Evolutionary conservation across 1,140 invertebrate species (phyloP).

Genomic region (Theocolax elegans): DNA sequence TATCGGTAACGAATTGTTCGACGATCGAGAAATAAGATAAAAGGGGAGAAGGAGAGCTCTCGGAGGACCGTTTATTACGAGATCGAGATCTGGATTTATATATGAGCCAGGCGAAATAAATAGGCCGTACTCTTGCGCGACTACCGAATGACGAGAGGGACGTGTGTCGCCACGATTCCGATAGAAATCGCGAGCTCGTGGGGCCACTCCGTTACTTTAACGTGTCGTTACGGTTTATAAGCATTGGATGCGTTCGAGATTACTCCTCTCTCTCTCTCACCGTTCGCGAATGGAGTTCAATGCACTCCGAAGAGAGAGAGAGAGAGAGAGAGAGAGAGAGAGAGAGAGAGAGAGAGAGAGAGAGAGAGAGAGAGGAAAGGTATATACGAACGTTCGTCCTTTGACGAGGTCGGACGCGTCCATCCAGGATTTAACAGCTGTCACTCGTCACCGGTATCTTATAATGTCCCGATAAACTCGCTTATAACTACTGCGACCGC

Average conservation of each 20-base stretch:
- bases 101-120: constrained; percentile 11
- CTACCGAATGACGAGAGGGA: neutral
- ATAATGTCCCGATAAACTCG: constrained; percentile 23
- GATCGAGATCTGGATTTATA: constrained; percentile 17
- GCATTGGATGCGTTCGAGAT: constrained; percentile 57
- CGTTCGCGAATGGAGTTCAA: constrained; percentile 28
- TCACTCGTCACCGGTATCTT: constrained; percentile 28
- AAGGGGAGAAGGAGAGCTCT: no score
- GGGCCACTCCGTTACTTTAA: constrained; percentile 59
- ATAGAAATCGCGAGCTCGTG: constrained; percentile 8
- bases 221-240: constrained; percentile 65
- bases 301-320: neutral
- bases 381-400: neutral
- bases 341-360: neutral
- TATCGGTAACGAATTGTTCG: constrained; percentile 15
- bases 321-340: neutral
- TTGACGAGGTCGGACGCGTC: constrained; percentile 24
- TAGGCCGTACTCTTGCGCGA: constrained; percentile 7
- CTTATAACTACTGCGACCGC: neutral
- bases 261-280: neutral
- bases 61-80: neutral
- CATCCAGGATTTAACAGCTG: constrained; percentile 16
- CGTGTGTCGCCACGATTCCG: neutral
- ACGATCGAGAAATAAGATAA: neutral
- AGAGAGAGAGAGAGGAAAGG: neutral